Conservation (phyloP, 1,140 invertebrate genomes). For the Forficula auricularia region DNA sequence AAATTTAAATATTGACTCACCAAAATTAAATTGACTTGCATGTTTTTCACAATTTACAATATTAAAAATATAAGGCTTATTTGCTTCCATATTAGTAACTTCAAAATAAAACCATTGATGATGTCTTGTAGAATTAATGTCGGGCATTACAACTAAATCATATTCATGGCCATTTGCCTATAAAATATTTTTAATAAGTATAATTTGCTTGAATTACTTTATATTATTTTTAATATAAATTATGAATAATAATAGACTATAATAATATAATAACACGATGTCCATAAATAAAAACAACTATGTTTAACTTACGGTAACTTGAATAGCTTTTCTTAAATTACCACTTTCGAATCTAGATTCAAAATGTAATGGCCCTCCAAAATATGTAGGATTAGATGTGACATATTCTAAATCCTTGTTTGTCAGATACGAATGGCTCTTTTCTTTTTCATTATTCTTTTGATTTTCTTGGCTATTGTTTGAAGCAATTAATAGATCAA, state of each 20-base stretch:
- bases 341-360: constrained; percentile 83
- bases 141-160: constrained; percentile 69
- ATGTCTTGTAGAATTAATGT: constrained; percentile 62
- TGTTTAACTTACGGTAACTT: constrained; percentile 32
- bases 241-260: constrained; percentile 1
- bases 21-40: constrained; percentile 79
- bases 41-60: constrained; percentile 81
- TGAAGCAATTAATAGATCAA: constrained; percentile 34
- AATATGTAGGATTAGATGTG: too few species aligned
- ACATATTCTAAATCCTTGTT: too few species aligned
- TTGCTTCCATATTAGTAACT: constrained; percentile 61
- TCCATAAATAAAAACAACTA: too few species aligned
- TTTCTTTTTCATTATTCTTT: neutral
- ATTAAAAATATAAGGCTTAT: constrained; percentile 63
- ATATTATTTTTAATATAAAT: constrained; percentile 3
- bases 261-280: neutral
- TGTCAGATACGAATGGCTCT: too few species aligned
- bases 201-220: too few species aligned
- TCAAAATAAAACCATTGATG: constrained; percentile 92
- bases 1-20: too few species aligned
- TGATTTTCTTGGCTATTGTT: constrained; percentile 13
- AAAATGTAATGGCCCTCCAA: constrained; percentile 28
- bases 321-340: constrained; percentile 72
- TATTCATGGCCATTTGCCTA: constrained; percentile 60
- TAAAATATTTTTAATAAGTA: constrained; percentile 14